Evolutionary conservation across 2,888 invertebrate genomes (phyloP).

Genomic region (Sminthurinus aureus): DNA sequence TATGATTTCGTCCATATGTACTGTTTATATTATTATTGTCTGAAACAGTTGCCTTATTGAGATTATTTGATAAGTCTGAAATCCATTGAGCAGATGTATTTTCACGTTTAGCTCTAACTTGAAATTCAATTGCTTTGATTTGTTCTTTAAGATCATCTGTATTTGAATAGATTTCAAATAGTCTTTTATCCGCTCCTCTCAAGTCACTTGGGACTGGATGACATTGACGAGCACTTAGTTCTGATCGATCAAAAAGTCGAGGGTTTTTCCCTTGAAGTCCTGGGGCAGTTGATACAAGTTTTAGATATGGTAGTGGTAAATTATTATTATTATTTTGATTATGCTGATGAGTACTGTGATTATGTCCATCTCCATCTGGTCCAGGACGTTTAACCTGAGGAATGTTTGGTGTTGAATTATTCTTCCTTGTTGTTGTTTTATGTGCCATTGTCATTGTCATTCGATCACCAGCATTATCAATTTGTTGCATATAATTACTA

Average conservation of each 20-base stretch:
- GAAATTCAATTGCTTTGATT: constrained; percentile 37
- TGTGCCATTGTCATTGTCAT: constrained; percentile 44
- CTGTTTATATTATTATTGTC: constrained; percentile 8
- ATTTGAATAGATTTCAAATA: constrained; percentile 32
- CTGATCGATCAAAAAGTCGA: constrained; percentile 17
- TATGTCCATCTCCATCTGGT: constrained; percentile 36
- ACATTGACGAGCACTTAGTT: constrained; percentile 17
- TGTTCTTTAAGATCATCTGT: constrained; percentile 35
- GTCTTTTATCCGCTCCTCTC: constrained; percentile 30
- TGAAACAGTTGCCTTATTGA: constrained; percentile 31
- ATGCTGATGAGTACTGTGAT: neutral
- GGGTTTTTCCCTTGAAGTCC: constrained; percentile 31
- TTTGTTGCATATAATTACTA: constrained; percentile 1
- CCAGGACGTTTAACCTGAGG: constrained; percentile 23
- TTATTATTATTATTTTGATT: neutral
- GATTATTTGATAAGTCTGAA: constrained; percentile 30
- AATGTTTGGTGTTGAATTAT: constrained; percentile 36
- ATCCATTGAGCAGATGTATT: constrained; percentile 32
- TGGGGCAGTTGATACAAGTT: constrained; percentile 26
- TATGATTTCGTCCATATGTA: neutral
- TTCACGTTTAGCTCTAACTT: constrained; percentile 22
- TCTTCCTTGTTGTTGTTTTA: constrained; percentile 27
- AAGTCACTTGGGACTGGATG: constrained; percentile 21
- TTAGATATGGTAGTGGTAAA: constrained; percentile 30
- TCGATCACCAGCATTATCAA: neutral